These are phyloP conservation scores for Argyresthia goedartella DNA, from an alignment of 2,888 invertebrate species.

Conservation along the genomic window DNA sequence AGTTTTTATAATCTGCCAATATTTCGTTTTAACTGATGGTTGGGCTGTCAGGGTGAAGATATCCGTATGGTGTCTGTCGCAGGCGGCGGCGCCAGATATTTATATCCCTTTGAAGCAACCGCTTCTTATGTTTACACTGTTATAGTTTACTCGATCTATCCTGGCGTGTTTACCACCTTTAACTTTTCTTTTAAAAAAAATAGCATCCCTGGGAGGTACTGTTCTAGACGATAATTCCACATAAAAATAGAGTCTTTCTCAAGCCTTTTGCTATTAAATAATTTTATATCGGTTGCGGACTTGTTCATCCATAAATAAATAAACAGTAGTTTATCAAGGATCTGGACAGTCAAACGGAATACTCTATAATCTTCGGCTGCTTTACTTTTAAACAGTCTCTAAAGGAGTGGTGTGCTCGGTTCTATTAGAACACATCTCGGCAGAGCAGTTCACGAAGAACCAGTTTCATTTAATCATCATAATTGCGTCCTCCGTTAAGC, in stretches of 20 bases:
- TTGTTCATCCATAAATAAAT: no score
- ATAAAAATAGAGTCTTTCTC: no score
- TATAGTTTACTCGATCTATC: conserved; percentile 25
- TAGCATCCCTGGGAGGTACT: no score
- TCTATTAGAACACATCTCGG: conserved; percentile 25
- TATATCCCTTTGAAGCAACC: conserved; percentile 47
- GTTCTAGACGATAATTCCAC: no score
- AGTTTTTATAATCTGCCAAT: no score
- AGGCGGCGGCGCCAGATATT: conserved; percentile 31
- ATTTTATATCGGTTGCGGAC: no score
- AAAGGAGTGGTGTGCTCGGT: conserved; percentile 11
- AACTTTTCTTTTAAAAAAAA: no score
- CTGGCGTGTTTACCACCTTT: conserved; percentile 4
- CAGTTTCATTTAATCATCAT: conserved; percentile 67
- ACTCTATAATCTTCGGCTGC: conserved; percentile 16
- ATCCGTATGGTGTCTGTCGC: conserved; percentile 23
- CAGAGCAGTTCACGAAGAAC: conserved; percentile 37
- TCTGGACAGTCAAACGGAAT: conserved; percentile 9
- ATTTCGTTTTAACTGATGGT: conserved; percentile 15
- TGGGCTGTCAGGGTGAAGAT: conserved; percentile 25
- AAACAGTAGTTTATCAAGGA: conserved; percentile 7
- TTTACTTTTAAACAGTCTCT: conserved; percentile 13
- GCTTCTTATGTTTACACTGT: conserved; percentile 31
- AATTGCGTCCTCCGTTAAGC: conserved; percentile 65
- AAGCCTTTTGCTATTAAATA: no score